A percentile compares a stretch with the other conserved stretches of the same genome.
These are phyloP conservation scores for Otus scops DNA, from an alignment of 2,797 vertebrate genomes.

Conservation along the genomic window DNA sequence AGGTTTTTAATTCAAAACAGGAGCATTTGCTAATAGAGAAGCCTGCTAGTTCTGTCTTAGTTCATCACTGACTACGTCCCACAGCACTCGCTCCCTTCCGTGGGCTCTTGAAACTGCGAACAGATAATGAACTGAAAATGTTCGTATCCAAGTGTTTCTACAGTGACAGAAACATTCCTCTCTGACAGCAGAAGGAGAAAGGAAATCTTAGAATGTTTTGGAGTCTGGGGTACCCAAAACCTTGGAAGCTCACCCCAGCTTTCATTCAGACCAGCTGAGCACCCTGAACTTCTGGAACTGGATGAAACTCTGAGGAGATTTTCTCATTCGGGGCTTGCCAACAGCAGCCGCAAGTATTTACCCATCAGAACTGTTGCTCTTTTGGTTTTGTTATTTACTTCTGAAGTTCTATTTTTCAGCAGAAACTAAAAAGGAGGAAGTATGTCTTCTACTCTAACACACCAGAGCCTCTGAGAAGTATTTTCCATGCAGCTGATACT, in stretches of 20 bases:
- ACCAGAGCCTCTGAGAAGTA: not conserved
- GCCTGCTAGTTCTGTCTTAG: not conserved
- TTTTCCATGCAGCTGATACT: not conserved
- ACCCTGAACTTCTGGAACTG: not conserved
- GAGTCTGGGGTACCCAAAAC: not conserved
- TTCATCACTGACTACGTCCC: not conserved
- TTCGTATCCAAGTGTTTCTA: not conserved
- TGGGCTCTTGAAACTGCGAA: not conserved
- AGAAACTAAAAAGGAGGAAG: conserved; percentile 19
- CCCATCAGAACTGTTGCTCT: not conserved
- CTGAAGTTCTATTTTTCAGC: not conserved
- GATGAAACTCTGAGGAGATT: not conserved
- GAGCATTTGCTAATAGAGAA: not conserved
- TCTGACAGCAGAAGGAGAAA: not conserved
- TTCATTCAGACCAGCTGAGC: not conserved
- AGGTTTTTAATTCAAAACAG: conserved; percentile 2
- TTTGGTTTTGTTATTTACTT: not conserved
- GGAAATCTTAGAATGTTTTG: not conserved
- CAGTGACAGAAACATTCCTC: not conserved
- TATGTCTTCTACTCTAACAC: not conserved
- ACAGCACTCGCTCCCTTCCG: rapidly evolving
- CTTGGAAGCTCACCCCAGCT: not conserved
- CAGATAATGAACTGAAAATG: not conserved
- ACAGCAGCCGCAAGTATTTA: rapidly evolving
- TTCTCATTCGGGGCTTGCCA: not conserved